Evolutionary conservation across 2,113 vertebrate genomes (phyloP).

Genomic region (Corynorhinus townsendii): DNA sequence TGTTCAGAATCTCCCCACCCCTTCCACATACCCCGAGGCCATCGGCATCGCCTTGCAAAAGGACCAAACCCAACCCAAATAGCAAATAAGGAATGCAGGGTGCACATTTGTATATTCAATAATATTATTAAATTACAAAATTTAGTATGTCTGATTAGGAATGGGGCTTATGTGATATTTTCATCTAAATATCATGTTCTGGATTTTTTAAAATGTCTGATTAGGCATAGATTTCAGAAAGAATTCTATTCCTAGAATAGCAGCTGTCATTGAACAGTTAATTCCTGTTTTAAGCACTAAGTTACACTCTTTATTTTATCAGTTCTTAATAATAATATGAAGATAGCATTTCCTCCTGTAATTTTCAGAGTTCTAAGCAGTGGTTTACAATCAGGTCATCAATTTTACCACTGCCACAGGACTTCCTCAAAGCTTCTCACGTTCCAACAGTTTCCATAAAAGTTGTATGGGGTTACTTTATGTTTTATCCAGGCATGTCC

Average conservation of each 20-base stretch:
- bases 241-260: slow-evolving; percentile 4
- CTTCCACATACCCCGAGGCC: not conserved
- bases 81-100: not conserved
- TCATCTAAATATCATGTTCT: not conserved
- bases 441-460: slow-evolving; percentile 13
- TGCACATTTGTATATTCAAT: not conserved
- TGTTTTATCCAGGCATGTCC: not conserved
- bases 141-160: not conserved
- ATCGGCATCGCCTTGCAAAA: not conserved
- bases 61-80: slow-evolving; percentile 5
- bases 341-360: not conserved
- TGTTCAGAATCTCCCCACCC: not conserved
- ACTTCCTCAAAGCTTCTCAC: slow-evolving; percentile 13
- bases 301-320: not conserved
- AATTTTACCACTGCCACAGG: not conserved
- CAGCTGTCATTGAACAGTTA: not conserved
- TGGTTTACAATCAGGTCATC: not conserved
- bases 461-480: not conserved
- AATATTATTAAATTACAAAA: not conserved
- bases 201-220: not conserved
- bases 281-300: not conserved
- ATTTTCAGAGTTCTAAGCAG: not conserved
- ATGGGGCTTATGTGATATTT: not conserved
- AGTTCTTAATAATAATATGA: not conserved
- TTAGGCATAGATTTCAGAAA: slow-evolving; percentile 1